Percentiles rank a stretch among this genome's conserved stretches.
phyloP scores from a whole-genome alignment of 2,113 vertebrate species.

The Halichoerus grypus region DNA sequence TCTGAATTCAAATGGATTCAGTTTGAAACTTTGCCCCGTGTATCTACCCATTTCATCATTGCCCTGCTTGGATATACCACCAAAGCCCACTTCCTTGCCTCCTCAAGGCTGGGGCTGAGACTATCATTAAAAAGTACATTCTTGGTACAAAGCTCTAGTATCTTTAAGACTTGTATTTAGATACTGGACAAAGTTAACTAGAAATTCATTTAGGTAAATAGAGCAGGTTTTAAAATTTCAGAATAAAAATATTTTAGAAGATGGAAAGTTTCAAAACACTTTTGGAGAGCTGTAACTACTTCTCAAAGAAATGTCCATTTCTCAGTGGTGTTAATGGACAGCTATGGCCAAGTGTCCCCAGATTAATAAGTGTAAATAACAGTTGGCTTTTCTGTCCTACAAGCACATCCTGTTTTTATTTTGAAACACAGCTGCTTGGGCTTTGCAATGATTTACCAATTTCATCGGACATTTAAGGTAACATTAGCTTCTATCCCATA shows the following conservation, averaged over 20 bases:
- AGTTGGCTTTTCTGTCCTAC: background rate
- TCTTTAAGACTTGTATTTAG: background rate
- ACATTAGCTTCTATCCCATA: background rate
- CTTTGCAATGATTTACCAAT: background rate
- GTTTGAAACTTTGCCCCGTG: background rate
- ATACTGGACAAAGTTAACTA: background rate
- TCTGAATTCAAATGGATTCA: background rate
- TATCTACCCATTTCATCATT: background rate
- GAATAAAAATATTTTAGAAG: constrained; percentile 10
- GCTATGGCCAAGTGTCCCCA: background rate
- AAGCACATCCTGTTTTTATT: background rate
- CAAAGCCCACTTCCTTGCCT: background rate
- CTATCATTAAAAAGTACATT: background rate
- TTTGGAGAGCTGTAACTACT: background rate
- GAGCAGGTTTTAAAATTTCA: background rate
- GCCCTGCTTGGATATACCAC: background rate
- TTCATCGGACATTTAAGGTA: background rate
- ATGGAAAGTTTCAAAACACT: background rate
- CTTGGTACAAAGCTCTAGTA: background rate
- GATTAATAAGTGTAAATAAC: background rate
- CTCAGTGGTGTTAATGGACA: background rate
- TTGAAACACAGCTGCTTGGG: background rate
- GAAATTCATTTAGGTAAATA: background rate
- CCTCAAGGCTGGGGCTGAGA: background rate
- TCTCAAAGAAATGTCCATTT: constrained; percentile 15